A percentile compares a stretch with the other conserved stretches of the same genome.
Conservation (phyloP, 1,140 invertebrate species). For the Tribolium madens region DNA sequence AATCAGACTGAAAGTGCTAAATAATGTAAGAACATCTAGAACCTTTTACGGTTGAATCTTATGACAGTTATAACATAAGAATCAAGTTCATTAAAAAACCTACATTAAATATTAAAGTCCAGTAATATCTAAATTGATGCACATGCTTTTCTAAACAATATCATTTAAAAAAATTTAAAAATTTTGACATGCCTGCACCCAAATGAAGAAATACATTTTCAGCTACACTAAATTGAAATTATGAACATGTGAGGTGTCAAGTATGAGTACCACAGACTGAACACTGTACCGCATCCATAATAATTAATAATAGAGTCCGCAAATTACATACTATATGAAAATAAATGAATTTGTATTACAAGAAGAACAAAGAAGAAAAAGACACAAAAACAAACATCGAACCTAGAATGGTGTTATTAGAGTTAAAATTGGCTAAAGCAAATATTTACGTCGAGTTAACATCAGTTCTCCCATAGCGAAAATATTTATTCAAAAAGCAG, state of each 20-base stretch:
- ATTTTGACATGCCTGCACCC: background rate
- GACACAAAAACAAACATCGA: constrained; percentile 21
- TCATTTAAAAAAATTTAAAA: background rate
- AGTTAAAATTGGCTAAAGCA: constrained; percentile 29
- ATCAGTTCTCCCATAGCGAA: background rate
- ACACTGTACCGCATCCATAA: background rate
- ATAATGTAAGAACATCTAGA: background rate
- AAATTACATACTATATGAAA: background rate
- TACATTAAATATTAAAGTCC: background rate
- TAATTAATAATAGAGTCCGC: background rate
- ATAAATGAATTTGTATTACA: background rate
- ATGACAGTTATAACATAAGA: too few species aligned
- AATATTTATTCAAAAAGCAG: constrained; percentile 13
- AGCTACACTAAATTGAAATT: background rate
- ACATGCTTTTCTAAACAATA: background rate
- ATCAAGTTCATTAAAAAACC: too few species aligned
- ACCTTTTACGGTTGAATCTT: too few species aligned
- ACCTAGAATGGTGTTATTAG: constrained; percentile 26
- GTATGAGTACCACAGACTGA: background rate
- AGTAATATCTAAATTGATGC: background rate
- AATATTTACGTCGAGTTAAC: constrained; percentile 13
- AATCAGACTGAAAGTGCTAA: background rate
- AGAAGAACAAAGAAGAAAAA: background rate
- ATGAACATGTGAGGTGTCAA: background rate
- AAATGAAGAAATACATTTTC: background rate